These are phyloP conservation scores for Trematomus bernacchii DNA, from an alignment of 2,797 vertebrate species.

Conservation along the genomic window DNA sequence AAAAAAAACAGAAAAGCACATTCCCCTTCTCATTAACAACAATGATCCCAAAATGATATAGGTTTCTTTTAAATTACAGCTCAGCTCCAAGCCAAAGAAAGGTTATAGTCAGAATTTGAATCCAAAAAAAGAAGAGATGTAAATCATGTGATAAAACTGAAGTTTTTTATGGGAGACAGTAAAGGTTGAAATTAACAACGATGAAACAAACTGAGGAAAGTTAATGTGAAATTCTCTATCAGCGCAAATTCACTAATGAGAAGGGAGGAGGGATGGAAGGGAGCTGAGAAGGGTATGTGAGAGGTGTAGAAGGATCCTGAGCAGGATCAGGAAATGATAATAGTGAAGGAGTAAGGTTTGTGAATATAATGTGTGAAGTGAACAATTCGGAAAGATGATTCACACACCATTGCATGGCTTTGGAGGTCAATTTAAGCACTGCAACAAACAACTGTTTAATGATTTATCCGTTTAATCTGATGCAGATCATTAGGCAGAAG, in stretches of 20 bases:
- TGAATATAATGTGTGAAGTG: constrained; percentile 30
- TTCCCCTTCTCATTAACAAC: constrained; percentile 12
- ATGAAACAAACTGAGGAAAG: constrained; percentile 71
- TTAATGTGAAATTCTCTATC: constrained; percentile 55
- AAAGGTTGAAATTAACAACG: constrained; percentile 75
- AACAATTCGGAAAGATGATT: constrained; percentile 60
- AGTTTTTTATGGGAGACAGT: constrained; percentile 66
- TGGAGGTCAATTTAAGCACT: constrained; percentile 77
- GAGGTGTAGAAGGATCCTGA: constrained; percentile 10
- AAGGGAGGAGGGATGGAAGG: constrained; percentile 25
- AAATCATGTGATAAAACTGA: constrained; percentile 32
- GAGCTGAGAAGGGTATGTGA: not conserved
- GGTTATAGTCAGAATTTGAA: constrained; percentile 29
- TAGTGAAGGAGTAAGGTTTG: constrained; percentile 25
- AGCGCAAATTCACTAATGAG: constrained; percentile 72
- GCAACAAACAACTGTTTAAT: constrained; percentile 73
- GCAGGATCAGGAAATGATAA: not conserved
- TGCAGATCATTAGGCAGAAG: constrained; percentile 72
- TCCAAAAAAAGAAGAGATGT: constrained; percentile 15
- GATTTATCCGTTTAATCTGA: constrained; percentile 80
- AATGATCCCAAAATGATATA: not conserved
- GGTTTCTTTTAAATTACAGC: constrained; percentile 22
- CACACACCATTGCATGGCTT: constrained; percentile 68
- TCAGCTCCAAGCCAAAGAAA: constrained; percentile 37
- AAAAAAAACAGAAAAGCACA: constrained; percentile 21